These are phyloP conservation scores for Calidris pugnax DNA, from an alignment of 2,113 vertebrate genomes.

Conservation along the genomic window DNA sequence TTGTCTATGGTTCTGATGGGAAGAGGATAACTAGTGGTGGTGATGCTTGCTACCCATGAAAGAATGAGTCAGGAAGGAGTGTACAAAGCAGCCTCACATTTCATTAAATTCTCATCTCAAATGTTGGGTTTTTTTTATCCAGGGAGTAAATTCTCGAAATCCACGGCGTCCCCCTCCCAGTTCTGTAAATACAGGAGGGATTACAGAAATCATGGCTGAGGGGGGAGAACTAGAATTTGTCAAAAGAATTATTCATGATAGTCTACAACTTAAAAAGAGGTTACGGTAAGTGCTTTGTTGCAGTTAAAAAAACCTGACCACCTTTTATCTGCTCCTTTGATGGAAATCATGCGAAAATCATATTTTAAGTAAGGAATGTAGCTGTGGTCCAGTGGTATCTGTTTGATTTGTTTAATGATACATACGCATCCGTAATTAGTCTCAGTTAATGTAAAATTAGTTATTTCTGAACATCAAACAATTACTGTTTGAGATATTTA, in stretches of 20 bases:
- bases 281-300: constrained; percentile 79
- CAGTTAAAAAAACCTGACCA: background rate
- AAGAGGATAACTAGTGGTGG: background rate
- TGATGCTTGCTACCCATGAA: background rate
- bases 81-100: background rate
- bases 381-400: background rate
- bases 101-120: background rate
- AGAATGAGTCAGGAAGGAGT: background rate
- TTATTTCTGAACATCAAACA: background rate
- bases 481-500: background rate
- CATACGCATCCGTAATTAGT: background rate
- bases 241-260: constrained; percentile 99
- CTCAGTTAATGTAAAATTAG: background rate
- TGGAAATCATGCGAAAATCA: background rate
- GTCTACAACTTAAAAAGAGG: constrained; percentile 93
- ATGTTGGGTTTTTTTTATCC: background rate
- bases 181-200: constrained; percentile 96
- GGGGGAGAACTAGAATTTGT: constrained; percentile 98
- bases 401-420: background rate
- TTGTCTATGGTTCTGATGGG: background rate
- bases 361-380: background rate
- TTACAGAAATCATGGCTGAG: constrained; percentile 99
- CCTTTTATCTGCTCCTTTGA: background rate
- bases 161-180: constrained; percentile 94
- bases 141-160: constrained; percentile 98